Percentiles rank a stretch among this genome's conserved stretches.
Conservation (phyloP, 1,140 invertebrate genomes). For the Lucilia sericata region DNA sequence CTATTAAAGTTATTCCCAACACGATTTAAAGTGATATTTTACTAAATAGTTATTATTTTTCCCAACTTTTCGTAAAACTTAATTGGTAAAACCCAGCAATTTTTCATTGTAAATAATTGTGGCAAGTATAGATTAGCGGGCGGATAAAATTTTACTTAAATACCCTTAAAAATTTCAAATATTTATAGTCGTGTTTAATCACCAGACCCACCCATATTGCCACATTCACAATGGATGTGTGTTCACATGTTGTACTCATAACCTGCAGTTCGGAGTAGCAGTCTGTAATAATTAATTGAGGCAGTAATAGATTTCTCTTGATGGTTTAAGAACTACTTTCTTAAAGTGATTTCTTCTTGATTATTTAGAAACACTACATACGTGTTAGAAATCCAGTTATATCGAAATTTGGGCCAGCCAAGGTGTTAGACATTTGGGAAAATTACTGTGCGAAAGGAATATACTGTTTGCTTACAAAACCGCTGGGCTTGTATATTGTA, state of each 20-base stretch:
- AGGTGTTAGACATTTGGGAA: too few species aligned
- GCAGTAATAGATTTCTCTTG: too few species aligned
- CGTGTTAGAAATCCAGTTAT: too few species aligned
- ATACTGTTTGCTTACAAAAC: too few species aligned
- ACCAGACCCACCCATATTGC: constrained; percentile 2
- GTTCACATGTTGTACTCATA: neutral
- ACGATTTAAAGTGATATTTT: neutral
- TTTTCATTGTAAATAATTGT: constrained; percentile 9
- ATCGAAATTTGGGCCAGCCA: too few species aligned
- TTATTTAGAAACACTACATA: too few species aligned
- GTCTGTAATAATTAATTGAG: too few species aligned
- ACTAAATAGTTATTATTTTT: too few species aligned
- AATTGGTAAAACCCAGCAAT: neutral
- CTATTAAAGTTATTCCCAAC: neutral
- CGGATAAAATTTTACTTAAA: neutral
- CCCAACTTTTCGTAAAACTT: neutral
- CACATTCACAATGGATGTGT: neutral
- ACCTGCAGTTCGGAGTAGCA: too few species aligned
- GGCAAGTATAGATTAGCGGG: neutral
- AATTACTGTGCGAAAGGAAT: too few species aligned
- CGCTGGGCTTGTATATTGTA: neutral
- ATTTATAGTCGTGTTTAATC: constrained; percentile 2
- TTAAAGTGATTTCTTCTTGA: too few species aligned
- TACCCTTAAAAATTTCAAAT: constrained; percentile 8
- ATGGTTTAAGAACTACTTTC: too few species aligned